Base-by-base conservation (phyloP, 1,140 invertebrate species). In the Trypoxylus dichotomus region DNA sequence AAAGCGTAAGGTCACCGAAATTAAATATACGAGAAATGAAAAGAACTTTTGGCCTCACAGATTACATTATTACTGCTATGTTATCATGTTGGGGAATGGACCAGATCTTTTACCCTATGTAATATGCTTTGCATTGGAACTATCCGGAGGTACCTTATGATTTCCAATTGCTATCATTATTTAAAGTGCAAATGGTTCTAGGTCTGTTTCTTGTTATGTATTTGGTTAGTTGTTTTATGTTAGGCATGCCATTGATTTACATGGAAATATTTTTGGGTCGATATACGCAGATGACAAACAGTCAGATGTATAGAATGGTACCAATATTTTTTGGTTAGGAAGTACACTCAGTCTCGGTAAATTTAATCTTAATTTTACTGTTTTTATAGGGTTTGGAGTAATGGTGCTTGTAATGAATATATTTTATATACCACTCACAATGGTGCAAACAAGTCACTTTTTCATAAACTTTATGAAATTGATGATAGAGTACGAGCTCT, bases 241-340 rank as follows among this genome's bases (percentile, higher is more conserved):
- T 80, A 24, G 78, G 42, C 11, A 74, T 76, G 58, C 79, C 79
- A n/a, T 19, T 80, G n/a, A 60, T 80, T 25, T 80, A 78, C 58
- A 80, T 77, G 75, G 79, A 80, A 72, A 76, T 76, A 25, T 80
- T 80, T 76, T 68, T 80, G n/a, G 79, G 79, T 47, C 37, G 60
- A 10, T 80, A 80, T 47, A 80, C 77, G 19, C 27, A 37, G 25
- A 29, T 80, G 27, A 79, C 79, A 15, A 80, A 79, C 72, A 76
- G 77, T 63, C 79, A 80, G 63, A 80, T 80, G 79, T 80, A 78
- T 27, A 43, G 77, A 24, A 80, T 80, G 79, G 72, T 76, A 21
- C 79, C 79, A 24, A 76, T 80, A 43, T 78, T 78, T 21, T 80
- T 80, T 43, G 79, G 79, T 74, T 15, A 73, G 13, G 73, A 60